Evolutionary conservation across 1,140 invertebrate species (phyloP), one percentile per base, ranked within the genome.

Genomic region (Chironomus striatipennis): DNA sequence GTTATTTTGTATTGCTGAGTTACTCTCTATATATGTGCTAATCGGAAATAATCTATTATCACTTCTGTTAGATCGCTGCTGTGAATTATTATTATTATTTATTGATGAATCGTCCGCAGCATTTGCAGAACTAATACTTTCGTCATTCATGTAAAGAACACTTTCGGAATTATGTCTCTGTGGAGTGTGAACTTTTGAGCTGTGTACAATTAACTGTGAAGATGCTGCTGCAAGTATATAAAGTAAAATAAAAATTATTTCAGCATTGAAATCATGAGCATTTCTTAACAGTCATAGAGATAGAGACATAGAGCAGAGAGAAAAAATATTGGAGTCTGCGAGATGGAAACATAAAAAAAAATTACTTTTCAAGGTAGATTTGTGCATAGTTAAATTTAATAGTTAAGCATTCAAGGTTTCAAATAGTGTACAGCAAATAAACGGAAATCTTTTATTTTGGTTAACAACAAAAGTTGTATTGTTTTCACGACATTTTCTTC

Each of bases 111-210:
- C 12, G 0, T 74, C 9, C 10, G 9, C n/a, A 17, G 12, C n/a
- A n/a, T 64, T 57, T 64, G 10, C 34, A 73, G 24, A 67, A 17
- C 21, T 42, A 57, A 57, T 76, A 9, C 21, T 20, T 67, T 76
- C 73, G 12, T 81, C 81, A 75, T 87, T 85, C 77, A 90, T 84
- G 78, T 91, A 92, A 12, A 92, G 80, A 8, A 93, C 90, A 79
- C 91, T 92, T 80, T 93, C 91, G 5, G 91, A 92, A 77, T 91
- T 88, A 80, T 93, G 91, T 76, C 91, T 85, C 81, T 93, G 91
- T 6, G 92, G 92, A 8, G 91, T 90, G 79, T 90, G 88, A 8
- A 94, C 91, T 74, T 90, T 84, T 21, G 92, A 89, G 77, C 91
- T 93, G 77, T 93, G 91, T 15, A 89, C 92, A 76, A 93, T 92